Percentiles rank a stretch among this genome's conserved stretches.
Conservation (phyloP, 2,888 invertebrate genomes). For the Drosophila bunnanda region DNA sequence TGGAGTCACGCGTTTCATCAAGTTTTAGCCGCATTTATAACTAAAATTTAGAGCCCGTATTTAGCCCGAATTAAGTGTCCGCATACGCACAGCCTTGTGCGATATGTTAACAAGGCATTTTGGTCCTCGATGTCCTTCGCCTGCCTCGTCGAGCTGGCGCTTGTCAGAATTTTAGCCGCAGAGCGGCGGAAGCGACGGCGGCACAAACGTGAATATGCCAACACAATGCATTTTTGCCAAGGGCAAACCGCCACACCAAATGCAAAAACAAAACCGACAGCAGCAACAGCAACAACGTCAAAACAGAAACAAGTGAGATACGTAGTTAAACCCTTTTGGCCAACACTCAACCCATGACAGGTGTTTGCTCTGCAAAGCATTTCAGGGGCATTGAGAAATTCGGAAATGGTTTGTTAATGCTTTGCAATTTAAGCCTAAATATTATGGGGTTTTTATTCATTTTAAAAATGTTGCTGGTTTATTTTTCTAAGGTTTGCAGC, state of each 20-base stretch:
- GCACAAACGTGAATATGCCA: conserved; percentile 29
- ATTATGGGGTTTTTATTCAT: not conserved
- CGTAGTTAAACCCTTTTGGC: conserved; percentile 74
- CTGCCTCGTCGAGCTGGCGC: conserved; percentile 49
- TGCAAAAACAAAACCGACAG: conserved; percentile 41
- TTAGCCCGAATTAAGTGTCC: conserved; percentile 25
- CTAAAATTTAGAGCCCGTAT: conserved; percentile 4
- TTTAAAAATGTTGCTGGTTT: not conserved
- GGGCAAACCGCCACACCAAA: conserved; percentile 41
- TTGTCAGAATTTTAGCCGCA: conserved; percentile 74
- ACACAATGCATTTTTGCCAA: conserved; percentile 56
- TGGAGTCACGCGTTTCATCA: conserved; percentile 37
- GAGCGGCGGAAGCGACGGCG: conserved; percentile 40
- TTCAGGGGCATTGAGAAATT: conserved; percentile 10
- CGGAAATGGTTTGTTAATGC: not conserved
- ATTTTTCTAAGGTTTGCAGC: not conserved
- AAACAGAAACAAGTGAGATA: conserved; percentile 60
- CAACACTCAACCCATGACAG: conserved; percentile 70
- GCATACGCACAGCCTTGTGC: conserved; percentile 30
- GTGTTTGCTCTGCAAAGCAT: conserved; percentile 52
- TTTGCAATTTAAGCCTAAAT: not conserved
- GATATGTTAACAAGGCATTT: conserved; percentile 50
- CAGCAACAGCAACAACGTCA: conserved; percentile 39
- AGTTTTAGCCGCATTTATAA: conserved; percentile 22
- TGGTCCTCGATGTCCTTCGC: conserved; percentile 24